These are phyloP conservation scores for Apostichopus parvimensis DNA, from an alignment of 35 echinoderm and acorn worm species.

Conservation along the genomic window DNA sequence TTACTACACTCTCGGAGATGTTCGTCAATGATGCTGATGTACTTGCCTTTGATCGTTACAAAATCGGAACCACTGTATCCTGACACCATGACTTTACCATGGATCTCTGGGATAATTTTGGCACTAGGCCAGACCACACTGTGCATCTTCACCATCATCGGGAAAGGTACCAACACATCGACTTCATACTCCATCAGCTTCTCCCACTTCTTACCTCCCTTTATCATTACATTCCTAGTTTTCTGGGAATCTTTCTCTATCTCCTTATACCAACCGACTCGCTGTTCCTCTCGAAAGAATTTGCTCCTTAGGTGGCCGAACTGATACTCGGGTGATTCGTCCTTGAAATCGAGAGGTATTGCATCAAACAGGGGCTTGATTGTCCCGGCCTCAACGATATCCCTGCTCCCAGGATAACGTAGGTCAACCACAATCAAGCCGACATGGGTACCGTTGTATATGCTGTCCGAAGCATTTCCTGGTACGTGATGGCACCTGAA, in stretches of 20 bases:
- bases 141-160: constrained; percentile 2
- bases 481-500: neutral
- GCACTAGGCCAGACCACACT: constrained; percentile 14
- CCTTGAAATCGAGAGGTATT: constrained; percentile 18
- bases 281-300: neutral
- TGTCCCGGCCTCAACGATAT: constrained; percentile 28
- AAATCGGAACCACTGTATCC: constrained; percentile 29
- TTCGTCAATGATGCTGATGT: neutral
- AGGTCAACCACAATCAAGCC: constrained; percentile 19
- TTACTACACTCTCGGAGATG: neutral
- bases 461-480: neutral
- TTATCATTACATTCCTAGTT: neutral
- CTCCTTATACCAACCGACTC: neutral
- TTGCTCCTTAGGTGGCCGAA: neutral
- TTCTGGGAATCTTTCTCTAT: neutral
- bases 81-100: neutral
- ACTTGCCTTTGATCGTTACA: neutral
- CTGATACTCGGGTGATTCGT: constrained; percentile 16
- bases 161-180: neutral
- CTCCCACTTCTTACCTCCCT: constrained; percentile 8
- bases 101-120: constrained; percentile 8
- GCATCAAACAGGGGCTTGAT: constrained; percentile 16
- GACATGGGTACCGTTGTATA: neutral
- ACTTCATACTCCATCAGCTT: neutral
- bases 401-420: constrained; percentile 20